Evolutionary conservation across 2,888 invertebrate genomes (phyloP).

Genomic region (Aspidiotus destructor): DNA sequence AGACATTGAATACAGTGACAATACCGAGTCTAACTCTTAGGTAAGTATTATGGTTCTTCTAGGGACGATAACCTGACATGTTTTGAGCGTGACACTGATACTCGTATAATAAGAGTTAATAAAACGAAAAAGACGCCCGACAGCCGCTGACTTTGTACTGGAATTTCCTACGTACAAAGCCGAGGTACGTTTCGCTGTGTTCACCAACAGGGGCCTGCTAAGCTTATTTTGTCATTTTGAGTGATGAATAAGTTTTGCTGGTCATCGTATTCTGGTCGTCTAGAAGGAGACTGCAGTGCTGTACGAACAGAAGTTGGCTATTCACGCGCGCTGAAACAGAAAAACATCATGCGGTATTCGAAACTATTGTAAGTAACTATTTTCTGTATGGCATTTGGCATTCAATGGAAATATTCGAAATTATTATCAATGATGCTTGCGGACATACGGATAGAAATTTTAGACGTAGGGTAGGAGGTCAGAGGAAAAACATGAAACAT

Average conservation of each 20-base stretch:
- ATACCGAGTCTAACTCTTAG: constrained; percentile 15
- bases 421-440: too few species aligned
- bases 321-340: too few species aligned
- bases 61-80: constrained; percentile 12
- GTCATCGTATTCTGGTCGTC: background rate
- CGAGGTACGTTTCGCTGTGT: constrained; percentile 12
- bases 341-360: too few species aligned
- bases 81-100: constrained; percentile 24
- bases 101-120: constrained; percentile 31
- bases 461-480: too few species aligned
- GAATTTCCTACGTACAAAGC: constrained; percentile 21
- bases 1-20: constrained; percentile 4
- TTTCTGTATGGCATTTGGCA: too few species aligned
- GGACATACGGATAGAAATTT: too few species aligned
- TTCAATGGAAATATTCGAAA: too few species aligned
- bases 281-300: background rate
- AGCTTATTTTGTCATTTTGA: constrained; percentile 28
- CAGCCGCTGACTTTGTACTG: background rate
- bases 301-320: too few species aligned
- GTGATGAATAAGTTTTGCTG: constrained; percentile 23
- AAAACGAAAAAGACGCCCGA: constrained; percentile 17
- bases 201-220: constrained; percentile 13
- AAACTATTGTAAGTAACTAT: too few species aligned
- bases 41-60: constrained; percentile 17
- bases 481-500: too few species aligned